Conservation (phyloP, 2,797 vertebrate species). For the Petrocephalus schoutedeni region DNA sequence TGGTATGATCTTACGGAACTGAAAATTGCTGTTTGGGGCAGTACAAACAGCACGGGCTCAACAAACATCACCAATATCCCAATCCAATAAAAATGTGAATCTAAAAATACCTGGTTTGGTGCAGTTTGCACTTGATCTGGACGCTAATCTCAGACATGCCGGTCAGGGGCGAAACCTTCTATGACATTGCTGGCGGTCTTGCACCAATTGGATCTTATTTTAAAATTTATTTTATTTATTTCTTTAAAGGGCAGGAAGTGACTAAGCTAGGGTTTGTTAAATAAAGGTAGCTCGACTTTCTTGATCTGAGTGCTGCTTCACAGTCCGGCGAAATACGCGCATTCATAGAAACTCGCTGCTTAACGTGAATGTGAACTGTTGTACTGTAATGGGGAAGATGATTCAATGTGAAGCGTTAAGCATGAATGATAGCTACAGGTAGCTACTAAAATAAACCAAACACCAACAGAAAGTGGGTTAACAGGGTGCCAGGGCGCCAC, state of each 20-base stretch:
- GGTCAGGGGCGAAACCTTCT: neutral
- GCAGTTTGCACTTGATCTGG: neutral
- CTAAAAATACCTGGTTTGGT: neutral
- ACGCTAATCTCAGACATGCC: conserved; percentile 1
- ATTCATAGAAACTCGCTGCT: neutral
- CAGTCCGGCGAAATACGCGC: neutral
- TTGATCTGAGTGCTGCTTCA: neutral
- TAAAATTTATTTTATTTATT: neutral
- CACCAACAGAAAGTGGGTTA: too few species aligned
- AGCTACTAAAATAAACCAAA: neutral
- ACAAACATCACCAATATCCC: neutral
- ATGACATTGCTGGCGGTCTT: neutral
- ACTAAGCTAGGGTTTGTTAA: conserved; percentile 18
- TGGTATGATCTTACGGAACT: neutral
- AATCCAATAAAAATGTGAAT: neutral
- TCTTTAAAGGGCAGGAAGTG: neutral
- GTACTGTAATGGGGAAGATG: neutral
- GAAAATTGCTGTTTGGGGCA: neutral
- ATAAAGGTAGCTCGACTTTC: neutral
- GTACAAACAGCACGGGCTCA: neutral
- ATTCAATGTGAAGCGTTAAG: neutral
- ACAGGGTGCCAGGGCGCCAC: too few species aligned
- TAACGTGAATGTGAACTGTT: neutral
- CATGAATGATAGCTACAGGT: neutral
- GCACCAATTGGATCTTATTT: neutral